Evolutionary conservation across 2,113 vertebrate genomes (phyloP), one percentile per base, ranked within the genome.

Genomic region (Sisor rabdophorus): DNA sequence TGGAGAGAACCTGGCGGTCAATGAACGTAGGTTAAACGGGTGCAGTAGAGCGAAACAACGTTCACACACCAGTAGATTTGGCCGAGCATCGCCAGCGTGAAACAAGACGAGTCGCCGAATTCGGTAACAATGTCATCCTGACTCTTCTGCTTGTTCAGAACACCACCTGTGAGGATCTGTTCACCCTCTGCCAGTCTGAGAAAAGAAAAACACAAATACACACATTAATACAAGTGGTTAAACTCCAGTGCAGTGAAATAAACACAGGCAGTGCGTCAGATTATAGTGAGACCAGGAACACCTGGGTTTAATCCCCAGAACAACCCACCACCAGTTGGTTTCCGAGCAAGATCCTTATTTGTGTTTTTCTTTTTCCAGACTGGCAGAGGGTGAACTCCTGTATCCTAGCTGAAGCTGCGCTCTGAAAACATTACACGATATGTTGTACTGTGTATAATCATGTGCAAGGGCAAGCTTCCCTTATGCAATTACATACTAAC

Each of bases 111-210:
- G 85, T 99, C 97, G 82, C 97, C 97, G 89, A 98, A 99, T 88
- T 99, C 97, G 50, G 94, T 93, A 85, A 98, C 93, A 85, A 99
- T 95, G 86, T 98, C 97, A 84, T 98, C 97, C 80, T 97, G 94
- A 91, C 93, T 98, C 92, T 96, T 98, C 89, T 97, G 96, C 88
- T 98, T 99, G 89, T 97, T 98, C 85, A 99, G 89, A 59, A 98
- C 95, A 78, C 97, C 97, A 82, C 97, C 97, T 85, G 96, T 95
- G 81, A 99, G 89, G 85, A 98, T 96, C 90, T 98, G 97, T 79
- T 98, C 97, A 73, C 95, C 96, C 89, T 99, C 97, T 81, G 97
- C 96, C 81, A 98, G 89, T 87, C 97, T 99, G 91, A 83, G 85
- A 89, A 81, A 75, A 11, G 19, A 71, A n/a, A 32, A 4, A 50